Conservation (phyloP, 1,140 invertebrate genomes). For the Neodiprion fabricii region DNA sequence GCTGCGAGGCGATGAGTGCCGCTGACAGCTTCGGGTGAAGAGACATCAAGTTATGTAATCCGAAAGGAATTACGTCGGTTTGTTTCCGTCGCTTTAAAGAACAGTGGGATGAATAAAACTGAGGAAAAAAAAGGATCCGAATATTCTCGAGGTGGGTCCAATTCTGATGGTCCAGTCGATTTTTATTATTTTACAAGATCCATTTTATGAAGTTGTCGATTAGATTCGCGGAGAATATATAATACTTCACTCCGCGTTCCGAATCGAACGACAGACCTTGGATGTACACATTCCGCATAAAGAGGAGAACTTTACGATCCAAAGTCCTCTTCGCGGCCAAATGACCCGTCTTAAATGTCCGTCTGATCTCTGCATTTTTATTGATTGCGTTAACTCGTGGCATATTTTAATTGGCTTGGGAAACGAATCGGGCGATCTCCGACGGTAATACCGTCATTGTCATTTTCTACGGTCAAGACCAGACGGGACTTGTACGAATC, state of each 20-base stretch:
- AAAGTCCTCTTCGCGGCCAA: not conserved
- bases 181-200: conserved; percentile 60
- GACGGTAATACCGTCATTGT: too few relatives aligned
- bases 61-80: not conserved
- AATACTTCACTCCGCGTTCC: not conserved
- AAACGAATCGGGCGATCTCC: not conserved
- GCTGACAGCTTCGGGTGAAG: too few relatives aligned
- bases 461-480: not conserved
- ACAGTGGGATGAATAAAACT: conserved; percentile 16
- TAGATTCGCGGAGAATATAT: conserved; percentile 43
- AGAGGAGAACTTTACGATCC: not conserved
- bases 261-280: not conserved
- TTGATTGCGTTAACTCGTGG: conserved; percentile 4
- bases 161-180: conserved; percentile 39
- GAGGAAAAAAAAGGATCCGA: conserved; percentile 19
- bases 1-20: not conserved
- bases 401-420: conserved; percentile 4
- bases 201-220: conserved; percentile 62
- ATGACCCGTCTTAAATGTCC: not conserved
- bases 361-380: conserved; percentile 1
- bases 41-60: too few relatives aligned
- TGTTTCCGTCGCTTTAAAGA: not conserved
- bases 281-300: not conserved
- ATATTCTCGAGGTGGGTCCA: conserved; percentile 5
- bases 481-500: conserved; percentile 25